These are phyloP conservation scores for Thelohanellus kitauei DNA, from an alignment of 30 jellyfish, hydroid and myxozoan genomes.

Conservation along the genomic window DNA sequence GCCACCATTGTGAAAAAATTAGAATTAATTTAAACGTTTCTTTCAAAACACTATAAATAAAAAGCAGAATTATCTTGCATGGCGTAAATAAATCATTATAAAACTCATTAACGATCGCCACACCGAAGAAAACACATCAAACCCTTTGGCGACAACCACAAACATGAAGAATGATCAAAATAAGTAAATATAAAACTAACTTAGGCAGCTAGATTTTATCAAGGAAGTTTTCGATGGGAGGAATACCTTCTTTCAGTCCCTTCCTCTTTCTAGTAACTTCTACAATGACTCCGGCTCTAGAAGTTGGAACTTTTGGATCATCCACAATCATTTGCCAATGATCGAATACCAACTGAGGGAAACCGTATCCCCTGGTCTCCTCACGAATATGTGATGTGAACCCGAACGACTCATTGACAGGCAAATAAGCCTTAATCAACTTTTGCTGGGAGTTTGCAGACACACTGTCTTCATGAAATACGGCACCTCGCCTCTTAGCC, in stretches of 20 bases:
- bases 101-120: no score
- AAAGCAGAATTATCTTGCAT: no score
- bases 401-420: constrained; percentile 95
- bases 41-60: no score
- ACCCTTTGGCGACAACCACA: no score
- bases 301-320: constrained; percentile 22
- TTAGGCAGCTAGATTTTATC: constrained; percentile 79
- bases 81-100: no score
- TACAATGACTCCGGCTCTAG: constrained; percentile 33
- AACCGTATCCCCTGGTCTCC: constrained; percentile 77
- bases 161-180: no score
- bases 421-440: constrained; percentile 56
- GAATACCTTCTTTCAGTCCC: constrained; percentile 52
- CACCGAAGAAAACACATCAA: no score
- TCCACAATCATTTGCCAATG: constrained; percentile 70
- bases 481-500: constrained; percentile 75
- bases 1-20: no score
- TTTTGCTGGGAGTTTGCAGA: constrained; percentile 45
- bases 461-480: constrained; percentile 32
- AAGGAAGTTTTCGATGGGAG: constrained; percentile 44
- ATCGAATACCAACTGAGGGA: constrained; percentile 96
- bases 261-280: constrained; percentile 44
- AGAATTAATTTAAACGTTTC: no score
- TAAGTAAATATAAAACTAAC: no score
- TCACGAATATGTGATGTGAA: constrained; percentile 86